Evolutionary conservation across 2,888 invertebrate genomes (phyloP).

Genomic region (Mythimna albipuncta): DNA sequence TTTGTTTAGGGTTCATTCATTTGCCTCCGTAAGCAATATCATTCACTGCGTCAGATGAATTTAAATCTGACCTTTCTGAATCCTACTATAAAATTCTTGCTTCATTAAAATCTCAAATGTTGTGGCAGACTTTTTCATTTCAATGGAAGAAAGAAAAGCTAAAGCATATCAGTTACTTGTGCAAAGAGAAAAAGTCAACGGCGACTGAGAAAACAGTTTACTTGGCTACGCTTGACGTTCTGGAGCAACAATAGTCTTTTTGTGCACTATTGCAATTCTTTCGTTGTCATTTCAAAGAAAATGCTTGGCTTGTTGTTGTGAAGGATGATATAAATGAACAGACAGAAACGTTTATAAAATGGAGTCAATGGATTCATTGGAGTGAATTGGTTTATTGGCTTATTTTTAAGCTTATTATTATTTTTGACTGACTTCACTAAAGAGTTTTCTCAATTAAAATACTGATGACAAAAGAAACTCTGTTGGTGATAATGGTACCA

Average conservation of each 20-base stretch:
- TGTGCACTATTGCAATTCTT: constrained; percentile 60
- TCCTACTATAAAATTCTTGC: constrained; percentile 10
- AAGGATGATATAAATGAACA: constrained; percentile 47
- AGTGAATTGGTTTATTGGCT: constrained; percentile 6
- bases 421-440: too few species aligned
- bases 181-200: constrained; percentile 53
- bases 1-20: constrained; percentile 38
- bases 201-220: constrained; percentile 49
- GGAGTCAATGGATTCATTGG: constrained; percentile 6
- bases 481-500: too few species aligned
- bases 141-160: constrained; percentile 46
- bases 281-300: constrained; percentile 57
- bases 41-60: constrained; percentile 21
- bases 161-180: constrained; percentile 58
- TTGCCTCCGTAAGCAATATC: constrained; percentile 17
- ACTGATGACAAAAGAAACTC: too few species aligned
- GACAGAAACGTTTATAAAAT: constrained; percentile 18
- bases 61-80: constrained; percentile 21
- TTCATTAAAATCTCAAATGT: constrained; percentile 46
- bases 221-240: constrained; percentile 54
- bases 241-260: constrained; percentile 49
- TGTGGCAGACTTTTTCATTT: constrained; percentile 42
- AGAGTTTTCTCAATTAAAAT: too few species aligned
- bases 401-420: neutral
- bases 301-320: constrained; percentile 49